A percentile compares a stretch with the other conserved stretches of the same genome.
Conservation (phyloP, 2,797 vertebrate genomes). For the Notolabrus celidotus region DNA sequence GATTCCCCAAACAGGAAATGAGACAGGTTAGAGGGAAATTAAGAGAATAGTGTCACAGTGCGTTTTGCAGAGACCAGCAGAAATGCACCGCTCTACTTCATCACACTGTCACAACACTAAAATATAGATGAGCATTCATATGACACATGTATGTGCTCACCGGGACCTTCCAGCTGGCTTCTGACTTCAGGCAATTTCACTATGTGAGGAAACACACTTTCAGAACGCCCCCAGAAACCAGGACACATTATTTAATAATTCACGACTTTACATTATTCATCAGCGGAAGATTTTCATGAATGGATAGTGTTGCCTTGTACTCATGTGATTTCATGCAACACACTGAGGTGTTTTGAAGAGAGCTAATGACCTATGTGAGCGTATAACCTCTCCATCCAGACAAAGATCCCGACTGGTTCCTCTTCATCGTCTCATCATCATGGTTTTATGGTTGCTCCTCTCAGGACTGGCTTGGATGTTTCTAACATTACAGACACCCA, state of each 20-base stretch:
- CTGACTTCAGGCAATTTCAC: slow-evolving; percentile 45
- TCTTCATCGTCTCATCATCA: slow-evolving; percentile 46
- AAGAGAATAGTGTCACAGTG: no score
- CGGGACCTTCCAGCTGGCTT: slow-evolving; percentile 17
- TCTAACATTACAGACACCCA: slow-evolving; percentile 45
- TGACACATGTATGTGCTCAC: slow-evolving; percentile 43
- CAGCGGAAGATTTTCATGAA: slow-evolving; percentile 53
- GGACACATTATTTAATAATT: slow-evolving; percentile 78
- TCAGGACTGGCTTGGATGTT: slow-evolving; percentile 39
- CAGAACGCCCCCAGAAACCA: slow-evolving; percentile 62
- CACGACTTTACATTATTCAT: slow-evolving; percentile 77
- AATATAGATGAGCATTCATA: slow-evolving; percentile 55
- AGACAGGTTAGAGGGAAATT: no score
- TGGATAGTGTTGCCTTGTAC: slow-evolving; percentile 42
- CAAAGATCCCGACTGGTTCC: slow-evolving; percentile 21
- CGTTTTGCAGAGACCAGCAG: no score
- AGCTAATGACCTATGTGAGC: slow-evolving; percentile 38
- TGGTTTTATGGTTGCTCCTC: slow-evolving; percentile 53
- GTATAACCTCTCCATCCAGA: slow-evolving; percentile 20
- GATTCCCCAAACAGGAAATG: no score
- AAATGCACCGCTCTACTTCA: slow-evolving; percentile 17
- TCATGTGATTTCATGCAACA: slow-evolving; percentile 33
- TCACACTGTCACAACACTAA: slow-evolving; percentile 43
- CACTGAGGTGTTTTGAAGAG: slow-evolving; percentile 32
- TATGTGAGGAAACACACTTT: slow-evolving; percentile 41